Base-by-base conservation (phyloP, 1,140 invertebrate genomes). In the Nasonia giraulti region DNA sequence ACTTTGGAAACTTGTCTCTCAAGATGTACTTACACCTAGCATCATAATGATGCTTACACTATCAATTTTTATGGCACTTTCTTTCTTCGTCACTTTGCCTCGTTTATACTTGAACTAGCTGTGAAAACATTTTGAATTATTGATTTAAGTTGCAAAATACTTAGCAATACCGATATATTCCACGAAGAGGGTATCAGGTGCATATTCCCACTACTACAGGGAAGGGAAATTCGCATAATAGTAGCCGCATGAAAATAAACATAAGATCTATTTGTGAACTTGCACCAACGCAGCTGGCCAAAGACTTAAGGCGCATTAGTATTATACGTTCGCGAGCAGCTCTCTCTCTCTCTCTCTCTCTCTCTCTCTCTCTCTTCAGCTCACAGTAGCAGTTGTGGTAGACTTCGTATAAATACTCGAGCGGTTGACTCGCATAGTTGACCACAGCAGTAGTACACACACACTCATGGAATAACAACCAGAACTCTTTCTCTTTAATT, bases 191-290 rank as follows among this genome's bases (percentile, higher is more conserved):
- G 55, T n/a, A 62, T 62, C 55, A 62, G 55, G 55, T 62, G 55
- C 55, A 62, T 62, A 4, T 62, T 20, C 55, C 17, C 2, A n/a
- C 14, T 6, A 7, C 40, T 10, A 8, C 8, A 37, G 4, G 55
- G 17, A n/a, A n/a, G 55, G 55, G 55, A 55, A 55, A 55, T n/a
- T 0, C 55, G 55, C 17, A 14, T 17, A n/a, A 62, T 62, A 62
- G 55, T 62, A 62, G 55, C 20, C 55, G 5, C 17, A 62, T 31
- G 69, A 11, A 71, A 27, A 71, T 33, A 14, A 71, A 33, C 69
- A 27, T 33, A 71, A 71, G 69, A 71, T 71, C 31, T 71, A 71
- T 71, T 71, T 14, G 23, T 71, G 33, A 71, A 71, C 69, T 71
- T 71, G 69, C 12, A 31, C 69, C 23, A 31, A 71, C 69, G 31